Conservation (phyloP, 2,888 invertebrate genomes). For the Zeuzera pyrina region DNA sequence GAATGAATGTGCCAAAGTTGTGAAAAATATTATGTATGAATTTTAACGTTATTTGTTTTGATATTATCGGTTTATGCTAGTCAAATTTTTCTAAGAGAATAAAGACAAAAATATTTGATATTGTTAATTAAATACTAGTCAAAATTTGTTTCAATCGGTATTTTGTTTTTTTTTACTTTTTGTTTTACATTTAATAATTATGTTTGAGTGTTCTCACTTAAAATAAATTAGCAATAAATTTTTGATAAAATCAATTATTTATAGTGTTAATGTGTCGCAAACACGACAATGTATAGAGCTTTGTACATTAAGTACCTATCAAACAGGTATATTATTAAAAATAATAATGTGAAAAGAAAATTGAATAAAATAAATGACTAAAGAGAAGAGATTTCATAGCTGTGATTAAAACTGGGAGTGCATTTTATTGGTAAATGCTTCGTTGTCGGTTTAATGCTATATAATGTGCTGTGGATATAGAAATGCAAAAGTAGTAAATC, state of each 20-base stretch:
- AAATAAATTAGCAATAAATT: slow-evolving; percentile 59
- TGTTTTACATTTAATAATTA: slow-evolving; percentile 21
- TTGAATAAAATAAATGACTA: slow-evolving; percentile 35
- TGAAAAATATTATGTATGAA: slow-evolving; percentile 35
- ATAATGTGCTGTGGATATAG: slow-evolving; percentile 12
- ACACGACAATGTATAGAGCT: slow-evolving; percentile 72
- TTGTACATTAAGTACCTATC: slow-evolving; percentile 59
- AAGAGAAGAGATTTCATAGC: slow-evolving; percentile 67
- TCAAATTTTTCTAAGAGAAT: slow-evolving; percentile 56
- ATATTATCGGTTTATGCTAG: slow-evolving; percentile 53
- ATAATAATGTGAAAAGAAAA: slow-evolving; percentile 48
- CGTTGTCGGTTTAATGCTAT: slow-evolving; percentile 29
- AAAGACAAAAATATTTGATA: slow-evolving; percentile 31
- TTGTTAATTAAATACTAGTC: slow-evolving; percentile 53
- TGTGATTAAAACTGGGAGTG: slow-evolving; percentile 61
- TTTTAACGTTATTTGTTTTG: slow-evolving; percentile 29
- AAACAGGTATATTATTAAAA: slow-evolving; percentile 65
- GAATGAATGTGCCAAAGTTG: slow-evolving; percentile 65
- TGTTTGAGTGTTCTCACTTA: slow-evolving; percentile 51
- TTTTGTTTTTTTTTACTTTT: slow-evolving; percentile 26
- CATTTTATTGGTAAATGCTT: slow-evolving; percentile 62
- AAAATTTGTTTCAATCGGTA: slow-evolving; percentile 54
- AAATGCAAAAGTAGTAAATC: slow-evolving; percentile 4
- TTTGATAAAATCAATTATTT: slow-evolving; percentile 72
- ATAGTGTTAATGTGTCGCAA: slow-evolving; percentile 59